phyloP scores from a whole-genome alignment of 2,797 vertebrate species.

The Parambassis ranga region DNA sequence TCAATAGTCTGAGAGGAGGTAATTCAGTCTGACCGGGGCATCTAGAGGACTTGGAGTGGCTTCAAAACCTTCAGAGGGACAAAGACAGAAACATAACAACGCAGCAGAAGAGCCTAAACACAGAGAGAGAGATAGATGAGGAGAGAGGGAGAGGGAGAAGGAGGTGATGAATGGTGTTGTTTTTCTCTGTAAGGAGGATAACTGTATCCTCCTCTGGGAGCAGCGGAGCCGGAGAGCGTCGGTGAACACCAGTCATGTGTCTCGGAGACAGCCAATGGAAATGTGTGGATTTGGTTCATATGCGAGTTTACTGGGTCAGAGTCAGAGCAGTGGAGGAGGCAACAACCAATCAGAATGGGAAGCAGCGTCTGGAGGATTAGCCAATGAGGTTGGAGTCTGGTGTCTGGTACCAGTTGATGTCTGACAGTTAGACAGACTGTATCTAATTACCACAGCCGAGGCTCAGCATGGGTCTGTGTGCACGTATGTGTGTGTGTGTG shows the following conservation, averaged over 20 bases:
- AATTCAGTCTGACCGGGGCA: conserved; percentile 53
- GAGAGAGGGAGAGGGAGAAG: conserved; percentile 46
- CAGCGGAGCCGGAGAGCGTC: conserved; percentile 42
- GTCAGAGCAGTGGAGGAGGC: conserved; percentile 65
- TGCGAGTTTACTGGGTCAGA: conserved; percentile 79
- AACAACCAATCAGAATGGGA: conserved; percentile 64
- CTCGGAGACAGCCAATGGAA: conserved; percentile 78
- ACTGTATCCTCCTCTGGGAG: conserved; percentile 77
- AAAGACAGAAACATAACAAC: conserved; percentile 62
- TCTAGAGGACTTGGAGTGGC: conserved; percentile 51
- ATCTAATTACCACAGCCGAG: conserved; percentile 76
- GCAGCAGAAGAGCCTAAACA: conserved; percentile 53
- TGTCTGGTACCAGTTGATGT: conserved; percentile 79
- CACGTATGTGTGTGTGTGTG: conserved; percentile 21
- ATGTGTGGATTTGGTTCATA: conserved; percentile 71
- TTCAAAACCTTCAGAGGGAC: conserved; percentile 53
- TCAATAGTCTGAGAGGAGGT: conserved; percentile 31
- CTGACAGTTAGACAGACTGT: conserved; percentile 81
- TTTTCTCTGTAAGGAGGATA: conserved; percentile 74
- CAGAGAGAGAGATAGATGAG: conserved; percentile 51
- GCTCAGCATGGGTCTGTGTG: conserved; percentile 68
- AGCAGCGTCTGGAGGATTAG: conserved; percentile 63
- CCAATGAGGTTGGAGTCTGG: conserved; percentile 73
- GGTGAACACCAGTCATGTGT: conserved; percentile 73
- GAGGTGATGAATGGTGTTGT: conserved; percentile 78